phyloP scores from a whole-genome alignment of 2,113 vertebrate genomes.

The Leiothrix lutea region DNA sequence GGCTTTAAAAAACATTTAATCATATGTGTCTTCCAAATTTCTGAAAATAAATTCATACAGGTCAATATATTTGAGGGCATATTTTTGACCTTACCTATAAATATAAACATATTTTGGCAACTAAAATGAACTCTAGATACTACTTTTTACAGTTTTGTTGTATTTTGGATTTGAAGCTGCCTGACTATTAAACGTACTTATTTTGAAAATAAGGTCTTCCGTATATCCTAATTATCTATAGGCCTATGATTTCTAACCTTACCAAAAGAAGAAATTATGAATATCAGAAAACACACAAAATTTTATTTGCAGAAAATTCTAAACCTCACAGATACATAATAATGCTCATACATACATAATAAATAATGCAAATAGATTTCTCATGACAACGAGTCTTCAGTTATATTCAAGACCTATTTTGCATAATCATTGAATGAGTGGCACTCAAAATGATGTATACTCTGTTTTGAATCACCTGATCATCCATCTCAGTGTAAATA shows the following conservation, averaged over 20 bases:
- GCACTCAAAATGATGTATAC: background rate
- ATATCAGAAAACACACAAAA: background rate
- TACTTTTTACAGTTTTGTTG: background rate
- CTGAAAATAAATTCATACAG: background rate
- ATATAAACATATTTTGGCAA: background rate
- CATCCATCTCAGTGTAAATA: background rate
- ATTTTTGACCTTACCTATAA: background rate
- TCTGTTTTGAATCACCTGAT: background rate
- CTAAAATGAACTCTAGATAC: background rate
- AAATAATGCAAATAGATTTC: background rate
- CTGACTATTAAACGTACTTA: background rate
- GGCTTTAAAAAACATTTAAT: background rate
- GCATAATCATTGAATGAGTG: background rate
- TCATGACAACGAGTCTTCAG: rapidly evolving
- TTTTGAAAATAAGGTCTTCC: background rate
- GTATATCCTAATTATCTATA: background rate
- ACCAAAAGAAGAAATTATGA: background rate
- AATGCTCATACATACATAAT: background rate
- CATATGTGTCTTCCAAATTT: background rate
- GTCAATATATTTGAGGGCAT: background rate
- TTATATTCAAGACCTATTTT: background rate
- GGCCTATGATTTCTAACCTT: background rate
- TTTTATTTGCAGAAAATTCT: background rate
- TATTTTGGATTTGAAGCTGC: background rate
- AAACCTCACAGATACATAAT: background rate